Evolutionary conservation across 2,888 invertebrate genomes (phyloP), one percentile per base, ranked within the genome.

Genomic region (Coenonympha arcania): DNA sequence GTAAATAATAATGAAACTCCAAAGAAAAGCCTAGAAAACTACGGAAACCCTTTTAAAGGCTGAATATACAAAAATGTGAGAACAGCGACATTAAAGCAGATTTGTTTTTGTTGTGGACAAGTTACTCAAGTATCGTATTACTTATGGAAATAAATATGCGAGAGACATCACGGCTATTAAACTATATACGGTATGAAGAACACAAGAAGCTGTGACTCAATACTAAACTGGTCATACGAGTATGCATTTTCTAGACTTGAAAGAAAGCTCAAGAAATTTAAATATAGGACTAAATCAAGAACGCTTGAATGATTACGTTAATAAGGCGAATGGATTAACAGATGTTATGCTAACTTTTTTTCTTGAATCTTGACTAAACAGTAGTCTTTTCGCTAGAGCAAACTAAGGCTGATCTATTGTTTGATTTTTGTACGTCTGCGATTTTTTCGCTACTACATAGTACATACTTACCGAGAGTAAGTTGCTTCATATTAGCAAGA

Each of bases 231-330:
- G 61, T 56, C 39, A 34, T 41, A 58, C 61, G 16, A 50, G 57
- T 58, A 43, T 33, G 34, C 41, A 45, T 51, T 50, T 34, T 47
- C 54, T 57, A 53, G 56, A 55, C 50, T 31, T 33, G 31, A 44
- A 60, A 44, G 52, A 61, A 58, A 60, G 60, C 46, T 53, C 36
- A 45, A 36, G 45, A 53, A n/a, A n/a, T 53, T 55, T 55, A 52
- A 49, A 48, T 4, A 43, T 24, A 4, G 37, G 8, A 40, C 26
- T 20, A 26, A 47, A 55, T 60, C 54, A 50, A 58, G 51, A 60
- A 48, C 54, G 53, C 47, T 50, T 51, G 40, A 54, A 40, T 41
- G 46, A 46, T 54, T 42, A 47, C 48, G 52, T 50, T 55, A 54
- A 52, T 47, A 49, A 37, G 39, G 33, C 48, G 46, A 56, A 48